Percentiles rank a stretch among this genome's conserved stretches.
Conservation (phyloP, 2,888 invertebrate genomes). For the Nemotelus pantherinus region DNA sequence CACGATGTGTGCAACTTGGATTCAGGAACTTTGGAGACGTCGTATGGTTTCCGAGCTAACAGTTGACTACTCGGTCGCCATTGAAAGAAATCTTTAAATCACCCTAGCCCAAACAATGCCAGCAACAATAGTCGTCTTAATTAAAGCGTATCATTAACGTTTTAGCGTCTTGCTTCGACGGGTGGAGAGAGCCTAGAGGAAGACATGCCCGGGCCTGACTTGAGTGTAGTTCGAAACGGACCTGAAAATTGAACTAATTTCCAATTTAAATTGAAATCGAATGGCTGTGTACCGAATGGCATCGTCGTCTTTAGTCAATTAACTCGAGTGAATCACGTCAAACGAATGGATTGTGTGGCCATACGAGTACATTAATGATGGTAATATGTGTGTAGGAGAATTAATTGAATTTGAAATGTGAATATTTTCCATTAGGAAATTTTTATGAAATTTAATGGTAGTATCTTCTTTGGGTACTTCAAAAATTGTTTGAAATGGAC, state of each 20-base stretch:
- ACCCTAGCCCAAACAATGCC: constrained; percentile 21
- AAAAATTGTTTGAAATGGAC: too few species aligned
- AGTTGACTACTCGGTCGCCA: neutral
- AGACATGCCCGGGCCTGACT: neutral
- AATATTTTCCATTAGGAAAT: too few species aligned
- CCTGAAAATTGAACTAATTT: constrained; percentile 10
- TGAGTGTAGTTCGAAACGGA: neutral
- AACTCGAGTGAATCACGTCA: neutral
- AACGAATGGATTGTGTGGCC: too few species aligned
- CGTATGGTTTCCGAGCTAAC: neutral
- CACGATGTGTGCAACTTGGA: too few species aligned
- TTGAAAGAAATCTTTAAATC: constrained; percentile 3
- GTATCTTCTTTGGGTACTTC: too few species aligned
- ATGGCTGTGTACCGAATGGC: neutral
- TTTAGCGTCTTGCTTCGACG: neutral
- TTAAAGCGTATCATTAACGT: constrained; percentile 32
- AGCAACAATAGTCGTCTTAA: constrained; percentile 15
- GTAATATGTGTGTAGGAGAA: too few species aligned
- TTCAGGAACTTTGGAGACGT: too few species aligned
- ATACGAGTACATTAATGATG: too few species aligned
- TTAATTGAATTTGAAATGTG: too few species aligned
- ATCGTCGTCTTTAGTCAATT: neutral
- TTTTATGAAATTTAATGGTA: too few species aligned
- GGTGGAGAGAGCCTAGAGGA: neutral
- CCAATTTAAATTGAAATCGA: constrained; percentile 20